These are phyloP conservation scores for Melierax canorus DNA, from an alignment of 2,113 vertebrate species.

Conservation along the genomic window DNA sequence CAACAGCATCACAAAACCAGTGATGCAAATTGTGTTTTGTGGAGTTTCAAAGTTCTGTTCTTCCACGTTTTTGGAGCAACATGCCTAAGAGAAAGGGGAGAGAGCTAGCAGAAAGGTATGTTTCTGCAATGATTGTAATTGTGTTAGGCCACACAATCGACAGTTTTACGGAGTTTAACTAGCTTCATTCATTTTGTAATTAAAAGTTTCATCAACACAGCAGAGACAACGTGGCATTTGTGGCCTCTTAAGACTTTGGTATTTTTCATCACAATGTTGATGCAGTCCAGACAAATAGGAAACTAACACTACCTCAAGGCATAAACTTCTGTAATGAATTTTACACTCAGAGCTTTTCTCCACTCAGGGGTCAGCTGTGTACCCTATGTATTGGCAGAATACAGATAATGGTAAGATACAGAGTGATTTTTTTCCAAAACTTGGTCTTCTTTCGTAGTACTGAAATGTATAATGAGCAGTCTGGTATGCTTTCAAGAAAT, in stretches of 20 bases:
- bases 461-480: neutral
- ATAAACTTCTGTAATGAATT: neutral
- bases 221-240: neutral
- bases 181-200: conserved; percentile 31
- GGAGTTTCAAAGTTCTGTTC: neutral
- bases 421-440: neutral
- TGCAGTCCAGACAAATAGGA: neutral
- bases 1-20: conserved; percentile 25
- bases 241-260: neutral
- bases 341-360: neutral
- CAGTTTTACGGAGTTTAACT: neutral
- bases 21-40: conserved; percentile 7
- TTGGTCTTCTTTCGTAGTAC: neutral
- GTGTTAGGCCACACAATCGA: neutral
- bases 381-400: neutral
- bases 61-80: neutral
- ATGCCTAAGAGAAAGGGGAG: conserved; percentile 16
- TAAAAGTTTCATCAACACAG: neutral
- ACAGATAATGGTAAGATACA: neutral
- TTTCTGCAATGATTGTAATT: neutral
- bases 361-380: neutral
- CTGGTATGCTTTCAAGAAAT: neutral
- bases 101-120: conserved; percentile 9
- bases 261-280: neutral
- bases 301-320: neutral